Evolutionary conservation across 1,140 invertebrate genomes (phyloP).

Genomic region (Sitophilus oryzae): DNA sequence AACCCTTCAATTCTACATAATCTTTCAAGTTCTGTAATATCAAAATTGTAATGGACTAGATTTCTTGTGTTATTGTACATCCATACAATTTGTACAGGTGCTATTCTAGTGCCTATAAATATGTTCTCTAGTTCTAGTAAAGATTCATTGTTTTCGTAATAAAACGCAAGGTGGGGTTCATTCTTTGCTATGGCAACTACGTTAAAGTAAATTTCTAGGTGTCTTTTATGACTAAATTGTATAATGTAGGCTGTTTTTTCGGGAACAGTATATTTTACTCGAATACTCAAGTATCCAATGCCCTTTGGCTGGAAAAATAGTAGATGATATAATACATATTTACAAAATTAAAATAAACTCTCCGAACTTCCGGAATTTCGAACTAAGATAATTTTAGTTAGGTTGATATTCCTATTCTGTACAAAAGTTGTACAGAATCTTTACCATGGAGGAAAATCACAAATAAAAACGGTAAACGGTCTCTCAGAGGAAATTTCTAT

Average conservation of each 20-base stretch:
- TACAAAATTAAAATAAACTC: no score
- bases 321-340: no score
- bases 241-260: not conserved
- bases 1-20: constrained; percentile 6
- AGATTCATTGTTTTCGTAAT: not conserved
- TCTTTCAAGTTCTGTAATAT: not conserved
- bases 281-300: constrained; percentile 5
- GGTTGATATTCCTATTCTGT: no score
- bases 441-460: no score
- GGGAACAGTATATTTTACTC: constrained; percentile 5
- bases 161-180: constrained; percentile 2
- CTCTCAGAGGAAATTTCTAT: no score
- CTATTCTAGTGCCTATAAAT: constrained; percentile 10
- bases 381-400: no score
- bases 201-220: constrained; percentile 1
- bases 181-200: not conserved
- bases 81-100: constrained; percentile 12
- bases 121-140: constrained; percentile 3
- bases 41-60: constrained; percentile 2
- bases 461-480: no score
- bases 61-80: constrained; percentile 16
- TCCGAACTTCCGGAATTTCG: no score
- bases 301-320: constrained; percentile 5
- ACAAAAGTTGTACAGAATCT: no score
- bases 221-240: not conserved